Evolutionary conservation across 2,888 invertebrate species (phyloP).

Genomic region (Plebejus melissa): DNA sequence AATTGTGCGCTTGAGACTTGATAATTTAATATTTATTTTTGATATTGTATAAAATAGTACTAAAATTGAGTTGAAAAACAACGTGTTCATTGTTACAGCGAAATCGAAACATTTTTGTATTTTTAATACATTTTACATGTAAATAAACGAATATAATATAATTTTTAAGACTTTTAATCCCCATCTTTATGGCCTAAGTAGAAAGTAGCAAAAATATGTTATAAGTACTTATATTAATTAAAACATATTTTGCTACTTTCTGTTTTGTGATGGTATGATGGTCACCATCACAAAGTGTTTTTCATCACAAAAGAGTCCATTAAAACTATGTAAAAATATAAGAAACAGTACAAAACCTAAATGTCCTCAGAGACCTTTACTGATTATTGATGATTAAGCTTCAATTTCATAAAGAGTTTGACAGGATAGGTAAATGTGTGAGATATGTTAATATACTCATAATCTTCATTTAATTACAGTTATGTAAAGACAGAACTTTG

Average conservation of each 20-base stretch:
- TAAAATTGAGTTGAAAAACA: slow-evolving; percentile 31
- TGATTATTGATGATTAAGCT: too few relatives aligned
- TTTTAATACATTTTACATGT: slow-evolving; percentile 29
- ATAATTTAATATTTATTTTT: slow-evolving; percentile 44
- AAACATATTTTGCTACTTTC: too few relatives aligned
- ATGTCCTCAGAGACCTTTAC: too few relatives aligned
- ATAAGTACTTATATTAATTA: background rate
- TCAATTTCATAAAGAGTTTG: too few relatives aligned
- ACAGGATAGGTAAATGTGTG: too few relatives aligned
- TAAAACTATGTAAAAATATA: too few relatives aligned
- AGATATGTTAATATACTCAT: too few relatives aligned
- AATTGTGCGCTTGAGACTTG: slow-evolving; percentile 50
- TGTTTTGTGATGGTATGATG: background rate
- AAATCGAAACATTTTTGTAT: slow-evolving; percentile 29
- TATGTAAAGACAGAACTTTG: too few relatives aligned
- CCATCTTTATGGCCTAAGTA: background rate
- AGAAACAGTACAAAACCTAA: too few relatives aligned
- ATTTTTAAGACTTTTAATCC: background rate
- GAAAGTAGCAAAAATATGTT: background rate
- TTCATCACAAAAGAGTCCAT: background rate
- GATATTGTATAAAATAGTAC: slow-evolving; percentile 33
- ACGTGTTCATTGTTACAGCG: slow-evolving; percentile 32
- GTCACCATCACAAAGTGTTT: too few relatives aligned
- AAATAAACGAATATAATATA: slow-evolving; percentile 29
- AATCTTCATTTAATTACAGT: too few relatives aligned